Conservation (phyloP, 2,888 invertebrate species). For the Boloria euphrosyne region DNA sequence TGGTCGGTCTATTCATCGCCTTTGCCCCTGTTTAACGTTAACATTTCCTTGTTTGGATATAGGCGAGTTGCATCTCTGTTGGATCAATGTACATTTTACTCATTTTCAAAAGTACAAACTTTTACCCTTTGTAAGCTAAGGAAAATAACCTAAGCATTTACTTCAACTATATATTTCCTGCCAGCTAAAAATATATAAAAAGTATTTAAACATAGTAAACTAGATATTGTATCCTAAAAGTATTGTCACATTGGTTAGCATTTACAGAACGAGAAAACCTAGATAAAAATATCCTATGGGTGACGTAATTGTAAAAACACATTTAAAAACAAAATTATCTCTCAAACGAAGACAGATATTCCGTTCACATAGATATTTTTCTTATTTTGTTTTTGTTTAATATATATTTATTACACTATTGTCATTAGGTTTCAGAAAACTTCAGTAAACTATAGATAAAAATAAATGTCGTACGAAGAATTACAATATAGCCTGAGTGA, state of each 20-base stretch:
- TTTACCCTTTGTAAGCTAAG: background rate
- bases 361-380: too few relatives aligned
- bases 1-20: slow-evolving; percentile 65
- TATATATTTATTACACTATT: too few relatives aligned
- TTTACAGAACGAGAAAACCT: too few relatives aligned
- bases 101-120: background rate
- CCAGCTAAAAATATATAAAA: background rate
- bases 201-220: background rate
- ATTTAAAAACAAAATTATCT: too few relatives aligned
- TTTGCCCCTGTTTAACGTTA: slow-evolving; percentile 54
- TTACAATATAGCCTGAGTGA: slow-evolving; percentile 10
- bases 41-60: slow-evolving; percentile 50
- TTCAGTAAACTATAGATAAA: background rate
- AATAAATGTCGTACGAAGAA: background rate
- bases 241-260: too few relatives aligned
- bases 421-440: too few relatives aligned
- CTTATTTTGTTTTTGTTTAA: too few relatives aligned
- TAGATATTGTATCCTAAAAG: background rate
- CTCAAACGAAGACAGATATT: too few relatives aligned
- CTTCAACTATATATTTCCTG: background rate
- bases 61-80: slow-evolving; percentile 6
- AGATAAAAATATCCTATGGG: too few relatives aligned
- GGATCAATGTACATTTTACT: background rate
- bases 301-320: too few relatives aligned
- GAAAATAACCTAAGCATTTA: too few relatives aligned